Conservation (phyloP, 2,113 vertebrate genomes). For the Upupa epops region DNA sequence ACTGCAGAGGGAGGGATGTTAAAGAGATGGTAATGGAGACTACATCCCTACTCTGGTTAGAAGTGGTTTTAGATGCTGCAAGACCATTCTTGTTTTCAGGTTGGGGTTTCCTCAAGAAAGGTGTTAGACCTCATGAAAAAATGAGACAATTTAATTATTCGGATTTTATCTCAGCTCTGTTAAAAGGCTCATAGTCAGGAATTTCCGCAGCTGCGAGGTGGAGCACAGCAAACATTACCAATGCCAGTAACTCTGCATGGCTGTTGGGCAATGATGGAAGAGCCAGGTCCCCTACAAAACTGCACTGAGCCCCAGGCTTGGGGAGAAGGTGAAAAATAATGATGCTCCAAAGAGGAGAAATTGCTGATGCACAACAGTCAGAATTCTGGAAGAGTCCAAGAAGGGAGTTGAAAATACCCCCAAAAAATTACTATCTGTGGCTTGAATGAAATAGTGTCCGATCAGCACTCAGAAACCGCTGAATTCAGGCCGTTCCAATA, state of each 20-base stretch:
- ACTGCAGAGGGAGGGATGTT: not conserved
- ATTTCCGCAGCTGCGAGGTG: slow-evolving; percentile 40
- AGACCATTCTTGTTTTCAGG: not conserved
- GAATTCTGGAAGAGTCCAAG: not conserved
- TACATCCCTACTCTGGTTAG: not conserved
- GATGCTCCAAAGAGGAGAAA: not conserved
- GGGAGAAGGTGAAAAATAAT: not conserved
- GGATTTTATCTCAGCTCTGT: not conserved
- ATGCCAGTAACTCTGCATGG: not conserved
- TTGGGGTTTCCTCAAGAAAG: slow-evolving; percentile 23
- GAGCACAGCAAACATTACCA: slow-evolving; percentile 31
- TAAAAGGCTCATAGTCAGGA: slow-evolving; percentile 42
- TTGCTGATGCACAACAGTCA: not conserved
- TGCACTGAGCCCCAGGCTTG: accelerated
- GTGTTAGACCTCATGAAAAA: not conserved
- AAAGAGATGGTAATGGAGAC: not conserved
- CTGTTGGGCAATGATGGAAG: not conserved
- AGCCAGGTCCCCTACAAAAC: not conserved
- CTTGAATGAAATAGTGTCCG: slow-evolving; percentile 57
- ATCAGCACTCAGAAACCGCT: slow-evolving; percentile 62
- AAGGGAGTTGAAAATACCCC: slow-evolving; percentile 46
- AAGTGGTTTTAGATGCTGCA: not conserved
- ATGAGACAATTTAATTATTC: not conserved
- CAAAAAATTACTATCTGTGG: slow-evolving; percentile 50
- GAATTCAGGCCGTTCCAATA: slow-evolving; percentile 45